Evolutionary conservation across 2,797 vertebrate genomes (phyloP).

Genomic region (Atherinosoma microstoma): DNA sequence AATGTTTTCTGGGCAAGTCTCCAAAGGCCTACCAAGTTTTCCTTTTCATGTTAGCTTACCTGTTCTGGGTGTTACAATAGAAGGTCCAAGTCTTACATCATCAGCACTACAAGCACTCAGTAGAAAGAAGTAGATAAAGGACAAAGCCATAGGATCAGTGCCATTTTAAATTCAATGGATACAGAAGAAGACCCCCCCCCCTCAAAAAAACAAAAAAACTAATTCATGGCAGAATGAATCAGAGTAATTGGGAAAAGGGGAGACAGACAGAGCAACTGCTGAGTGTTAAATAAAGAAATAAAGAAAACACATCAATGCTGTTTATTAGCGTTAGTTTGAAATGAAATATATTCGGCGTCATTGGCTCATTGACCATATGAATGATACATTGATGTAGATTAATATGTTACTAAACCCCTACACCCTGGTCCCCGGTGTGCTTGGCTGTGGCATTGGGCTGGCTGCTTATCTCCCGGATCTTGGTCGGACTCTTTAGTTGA

Average conservation of each 20-base stretch:
- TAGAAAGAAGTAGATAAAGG: slow-evolving; percentile 2
- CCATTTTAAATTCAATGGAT: neutral
- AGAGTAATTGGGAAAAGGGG: neutral
- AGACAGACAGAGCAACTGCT: neutral
- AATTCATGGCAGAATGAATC: too few relatives aligned
- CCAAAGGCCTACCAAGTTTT: slow-evolving; percentile 2
- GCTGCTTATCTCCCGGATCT: too few relatives aligned
- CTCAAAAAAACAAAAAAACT: too few relatives aligned
- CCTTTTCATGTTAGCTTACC: slow-evolving; percentile 3
- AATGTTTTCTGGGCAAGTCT: neutral
- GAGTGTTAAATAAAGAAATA: neutral
- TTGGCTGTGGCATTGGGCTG: too few relatives aligned
- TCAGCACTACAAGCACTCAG: neutral
- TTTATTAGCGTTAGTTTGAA: neutral
- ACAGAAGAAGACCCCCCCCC: neutral
- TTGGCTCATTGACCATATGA: too few relatives aligned
- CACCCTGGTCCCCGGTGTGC: too few relatives aligned
- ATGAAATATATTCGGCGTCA: too few relatives aligned
- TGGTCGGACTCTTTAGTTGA: too few relatives aligned
- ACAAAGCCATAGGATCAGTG: slow-evolving; percentile 11
- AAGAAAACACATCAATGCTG: neutral
- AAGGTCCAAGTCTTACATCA: slow-evolving; percentile 30
- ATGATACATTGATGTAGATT: too few relatives aligned
- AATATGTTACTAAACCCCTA: too few relatives aligned
- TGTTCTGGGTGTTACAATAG: slow-evolving; percentile 10